These are phyloP conservation scores for Aricia artaxerxes DNA, from an alignment of 2,888 invertebrate genomes.

Conservation along the genomic window DNA sequence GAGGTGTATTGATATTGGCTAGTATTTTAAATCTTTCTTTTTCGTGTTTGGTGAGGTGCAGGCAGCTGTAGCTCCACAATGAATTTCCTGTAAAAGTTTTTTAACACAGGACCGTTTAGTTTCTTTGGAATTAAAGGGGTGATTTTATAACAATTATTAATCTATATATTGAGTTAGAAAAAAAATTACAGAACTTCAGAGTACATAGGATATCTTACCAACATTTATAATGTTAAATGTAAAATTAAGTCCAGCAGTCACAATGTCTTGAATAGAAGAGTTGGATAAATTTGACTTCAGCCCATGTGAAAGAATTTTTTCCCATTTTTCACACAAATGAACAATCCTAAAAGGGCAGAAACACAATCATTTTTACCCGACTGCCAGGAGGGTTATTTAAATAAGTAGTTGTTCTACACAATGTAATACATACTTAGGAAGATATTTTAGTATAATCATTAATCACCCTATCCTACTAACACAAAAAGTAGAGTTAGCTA, in stretches of 20 bases:
- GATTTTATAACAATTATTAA: not conserved
- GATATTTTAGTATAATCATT: no score
- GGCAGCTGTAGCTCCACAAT: constrained; percentile 89
- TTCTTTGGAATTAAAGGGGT: not conserved
- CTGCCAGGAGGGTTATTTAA: no score
- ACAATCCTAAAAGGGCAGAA: constrained; percentile 62
- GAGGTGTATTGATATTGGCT: constrained; percentile 74
- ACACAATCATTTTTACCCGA: not conserved
- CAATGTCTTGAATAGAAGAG: constrained; percentile 71
- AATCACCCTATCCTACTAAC: no score
- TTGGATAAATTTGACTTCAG: constrained; percentile 81
- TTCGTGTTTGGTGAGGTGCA: constrained; percentile 92
- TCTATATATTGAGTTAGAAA: not conserved
- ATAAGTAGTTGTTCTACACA: not conserved
- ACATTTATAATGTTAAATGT: constrained; percentile 75
- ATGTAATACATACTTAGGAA: no score
- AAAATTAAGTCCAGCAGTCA: constrained; percentile 73
- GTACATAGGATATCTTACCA: constrained; percentile 56
- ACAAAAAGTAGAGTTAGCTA: no score
- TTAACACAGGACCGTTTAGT: not conserved
- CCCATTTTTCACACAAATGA: constrained; percentile 86
- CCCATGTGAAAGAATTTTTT: constrained; percentile 89
- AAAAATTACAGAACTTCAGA: not conserved
- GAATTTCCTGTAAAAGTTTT: constrained; percentile 67
- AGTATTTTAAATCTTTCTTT: constrained; percentile 89